A percentile compares a stretch with the other conserved stretches of the same genome.
Evolutionary conservation across 2,113 vertebrate genomes (phyloP).

Genomic region (Candoia aspera): DNA sequence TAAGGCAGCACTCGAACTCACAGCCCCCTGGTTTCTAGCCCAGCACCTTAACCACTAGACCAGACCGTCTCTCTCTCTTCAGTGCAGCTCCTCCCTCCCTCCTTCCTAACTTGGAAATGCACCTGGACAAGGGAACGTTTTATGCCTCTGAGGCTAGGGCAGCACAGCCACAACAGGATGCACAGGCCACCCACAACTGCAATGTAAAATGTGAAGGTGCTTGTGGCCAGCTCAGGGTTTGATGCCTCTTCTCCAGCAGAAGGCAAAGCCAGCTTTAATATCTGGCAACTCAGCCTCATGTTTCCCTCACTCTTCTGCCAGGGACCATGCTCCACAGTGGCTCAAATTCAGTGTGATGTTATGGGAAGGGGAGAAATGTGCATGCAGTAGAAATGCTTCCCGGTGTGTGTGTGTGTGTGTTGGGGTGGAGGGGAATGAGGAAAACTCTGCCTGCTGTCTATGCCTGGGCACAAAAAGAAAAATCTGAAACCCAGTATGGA

Average conservation of each 20-base stretch:
- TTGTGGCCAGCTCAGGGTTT: no score
- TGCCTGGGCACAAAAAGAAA: background rate
- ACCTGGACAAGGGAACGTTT: no score
- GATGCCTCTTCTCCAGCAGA: no score
- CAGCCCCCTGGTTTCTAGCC: no score
- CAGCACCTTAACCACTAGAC: no score
- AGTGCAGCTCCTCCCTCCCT: no score
- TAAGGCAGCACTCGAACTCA: no score
- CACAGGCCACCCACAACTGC: no score
- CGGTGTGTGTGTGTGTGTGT: background rate
- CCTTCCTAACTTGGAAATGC: background rate
- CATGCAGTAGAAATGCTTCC: no score
- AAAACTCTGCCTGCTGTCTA: background rate
- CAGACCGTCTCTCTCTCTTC: no score
- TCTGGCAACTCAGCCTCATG: no score
- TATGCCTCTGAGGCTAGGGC: background rate
- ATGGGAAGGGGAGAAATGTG: background rate
- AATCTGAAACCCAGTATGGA: background rate
- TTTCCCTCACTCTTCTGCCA: background rate
- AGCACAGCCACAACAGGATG: background rate
- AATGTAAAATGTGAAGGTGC: background rate
- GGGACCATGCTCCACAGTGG: rapidly evolving
- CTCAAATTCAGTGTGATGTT: background rate
- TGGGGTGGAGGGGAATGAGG: background rate
- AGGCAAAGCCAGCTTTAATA: no score